Percentiles rank a stretch among this genome's conserved stretches.
phyloP scores from a whole-genome alignment of 2,888 invertebrate genomes.

The Andrena minutula region DNA sequence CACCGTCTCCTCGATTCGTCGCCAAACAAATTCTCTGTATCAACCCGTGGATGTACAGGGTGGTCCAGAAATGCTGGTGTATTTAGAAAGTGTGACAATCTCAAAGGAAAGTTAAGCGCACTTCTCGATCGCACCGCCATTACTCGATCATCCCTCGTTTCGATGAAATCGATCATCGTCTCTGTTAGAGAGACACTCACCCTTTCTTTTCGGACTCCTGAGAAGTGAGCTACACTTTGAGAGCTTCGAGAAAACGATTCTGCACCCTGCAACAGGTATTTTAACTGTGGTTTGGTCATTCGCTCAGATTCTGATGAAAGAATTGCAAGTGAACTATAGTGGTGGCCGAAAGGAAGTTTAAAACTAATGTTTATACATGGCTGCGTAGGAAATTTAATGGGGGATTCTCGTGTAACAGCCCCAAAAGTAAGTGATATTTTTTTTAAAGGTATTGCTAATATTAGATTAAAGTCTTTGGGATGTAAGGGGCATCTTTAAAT shows the following conservation, averaged over 20 bases:
- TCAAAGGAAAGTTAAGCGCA: too few species aligned
- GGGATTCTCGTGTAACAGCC: too few species aligned
- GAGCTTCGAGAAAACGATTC: conserved; percentile 19
- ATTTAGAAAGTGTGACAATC: too few species aligned
- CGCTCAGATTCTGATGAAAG: background rate
- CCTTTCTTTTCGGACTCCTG: conserved; percentile 9
- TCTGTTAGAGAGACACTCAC: conserved; percentile 27
- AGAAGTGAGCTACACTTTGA: conserved; percentile 7
- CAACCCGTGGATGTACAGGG: background rate
- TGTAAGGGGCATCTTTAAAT: too few species aligned
- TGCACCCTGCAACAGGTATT: conserved; percentile 29
- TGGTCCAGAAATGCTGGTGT: too few species aligned
- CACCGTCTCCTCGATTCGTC: conserved; percentile 3
- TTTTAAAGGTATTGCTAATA: too few species aligned
- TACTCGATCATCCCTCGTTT: background rate
- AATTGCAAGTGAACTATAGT: conserved; percentile 14
- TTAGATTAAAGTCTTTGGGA: too few species aligned
- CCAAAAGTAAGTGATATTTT: too few species aligned
- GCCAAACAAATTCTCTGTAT: conserved; percentile 27
- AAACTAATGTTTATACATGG: background rate
- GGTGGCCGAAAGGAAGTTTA: too few species aligned
- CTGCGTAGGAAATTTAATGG: too few species aligned
- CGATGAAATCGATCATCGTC: conserved; percentile 34
- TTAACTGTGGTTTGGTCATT: conserved; percentile 16
- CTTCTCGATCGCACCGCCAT: too few species aligned